Base-by-base conservation (phyloP, 2,113 vertebrate species). In the Noctilio leporinus region DNA sequence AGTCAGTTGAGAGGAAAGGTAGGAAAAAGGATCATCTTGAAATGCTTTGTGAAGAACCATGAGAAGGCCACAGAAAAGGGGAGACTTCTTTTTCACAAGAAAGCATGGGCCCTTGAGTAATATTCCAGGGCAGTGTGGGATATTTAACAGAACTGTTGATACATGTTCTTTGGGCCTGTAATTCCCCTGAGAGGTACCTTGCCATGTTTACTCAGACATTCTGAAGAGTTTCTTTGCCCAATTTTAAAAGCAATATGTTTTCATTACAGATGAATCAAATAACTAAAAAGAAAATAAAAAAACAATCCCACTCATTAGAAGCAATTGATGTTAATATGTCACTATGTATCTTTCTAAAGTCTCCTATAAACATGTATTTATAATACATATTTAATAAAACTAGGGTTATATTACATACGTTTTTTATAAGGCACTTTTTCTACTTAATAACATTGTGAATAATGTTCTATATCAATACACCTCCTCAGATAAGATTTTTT, bases 271-370 rank as follows among this genome's bases (percentile, higher is more conserved):
- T 53, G 38, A 93, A 73, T 69, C 62, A 86, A 83, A 11, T 83
- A 81, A 78, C 33, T 40, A 85, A 70, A 95, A 95, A 64, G 51
- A 78, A 86, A 91, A 89, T 49, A 70, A 40, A 76, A 86, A 84
- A 70, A 45, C 45, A 78, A 65, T 55, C 35, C 10, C 70, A 57
- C 15, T 93, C 49, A 92, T 20, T 33, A 84, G 75, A 84, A 87
- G 57, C 11, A 84, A 65, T 55, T 35, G 38, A 47, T 59, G 38
- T 82, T 83, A 83, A 38, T 57, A 92, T 35, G 24, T 92, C 20
- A 83, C 43, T 30, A 26, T 67, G 7, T 69, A 69, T 64, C 30
- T 93, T 91, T 76, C 78, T 73, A 43, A 69, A 88, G 72, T 62
- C 28, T 87, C 80, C 87, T 75, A 38, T 53, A 92, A 81, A 62